Evolutionary conservation across 2,797 vertebrate genomes (phyloP).

Genomic region (Phataginus tricuspis): DNA sequence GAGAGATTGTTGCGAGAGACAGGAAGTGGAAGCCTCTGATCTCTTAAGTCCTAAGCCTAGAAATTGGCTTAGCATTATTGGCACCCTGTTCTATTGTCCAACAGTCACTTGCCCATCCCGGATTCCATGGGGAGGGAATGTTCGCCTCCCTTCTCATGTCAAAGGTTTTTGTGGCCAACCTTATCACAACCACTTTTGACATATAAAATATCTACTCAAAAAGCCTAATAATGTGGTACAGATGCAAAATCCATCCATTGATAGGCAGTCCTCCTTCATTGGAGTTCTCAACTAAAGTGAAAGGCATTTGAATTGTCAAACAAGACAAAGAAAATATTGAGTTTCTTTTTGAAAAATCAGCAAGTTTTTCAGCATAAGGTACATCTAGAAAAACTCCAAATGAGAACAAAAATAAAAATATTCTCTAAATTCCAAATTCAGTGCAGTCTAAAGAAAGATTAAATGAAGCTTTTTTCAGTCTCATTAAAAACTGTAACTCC

Average conservation of each 20-base stretch:
- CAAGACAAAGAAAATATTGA: neutral
- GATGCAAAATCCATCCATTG: neutral
- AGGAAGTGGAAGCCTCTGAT: neutral
- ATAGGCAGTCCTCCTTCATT: neutral
- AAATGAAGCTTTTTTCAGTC: neutral
- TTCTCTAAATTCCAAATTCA: constrained; percentile 15
- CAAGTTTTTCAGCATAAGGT: neutral
- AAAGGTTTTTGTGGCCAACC: neutral
- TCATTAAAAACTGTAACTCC: neutral
- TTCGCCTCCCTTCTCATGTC: neutral
- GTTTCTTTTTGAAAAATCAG: neutral
- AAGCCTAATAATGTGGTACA: neutral
- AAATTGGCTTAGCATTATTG: neutral
- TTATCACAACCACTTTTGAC: neutral
- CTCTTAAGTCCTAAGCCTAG: neutral
- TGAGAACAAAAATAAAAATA: neutral
- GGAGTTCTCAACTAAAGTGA: neutral
- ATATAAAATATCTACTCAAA: neutral
- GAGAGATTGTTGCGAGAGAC: neutral
- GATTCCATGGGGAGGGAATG: neutral
- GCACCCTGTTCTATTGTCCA: neutral
- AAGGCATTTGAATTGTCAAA: neutral
- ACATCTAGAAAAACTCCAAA: constrained; percentile 2
- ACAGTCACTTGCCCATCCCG: neutral
- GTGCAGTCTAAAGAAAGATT: neutral